phyloP scores from a whole-genome alignment of 1,140 invertebrate genomes.

The Kradibia gibbosae region DNA sequence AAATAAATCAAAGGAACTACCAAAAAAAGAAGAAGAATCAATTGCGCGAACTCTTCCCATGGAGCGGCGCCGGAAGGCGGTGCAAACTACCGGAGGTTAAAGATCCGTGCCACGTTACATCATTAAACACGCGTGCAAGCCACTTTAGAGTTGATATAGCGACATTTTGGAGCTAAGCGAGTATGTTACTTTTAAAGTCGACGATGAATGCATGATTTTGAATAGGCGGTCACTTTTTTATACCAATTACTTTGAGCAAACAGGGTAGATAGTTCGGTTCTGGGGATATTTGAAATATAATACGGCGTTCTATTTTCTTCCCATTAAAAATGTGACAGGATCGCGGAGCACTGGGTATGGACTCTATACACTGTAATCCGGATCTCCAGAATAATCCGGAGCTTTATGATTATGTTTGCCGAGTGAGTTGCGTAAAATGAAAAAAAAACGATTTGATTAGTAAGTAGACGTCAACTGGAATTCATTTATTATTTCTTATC shows the following conservation, averaged over 20 bases:
- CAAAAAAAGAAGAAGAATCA: slow-evolving; percentile 6
- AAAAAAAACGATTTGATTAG: background rate
- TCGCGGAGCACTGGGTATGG: too few species aligned
- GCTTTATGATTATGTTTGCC: background rate
- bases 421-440: background rate
- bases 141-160: slow-evolving; percentile 46
- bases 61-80: background rate
- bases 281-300: too few species aligned
- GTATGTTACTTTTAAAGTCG: slow-evolving; percentile 32
- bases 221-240: slow-evolving; percentile 34
- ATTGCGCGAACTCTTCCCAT: background rate
- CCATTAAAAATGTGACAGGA: too few species aligned
- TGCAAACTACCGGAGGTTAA: slow-evolving; percentile 22
- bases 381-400: too few species aligned
- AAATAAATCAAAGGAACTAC: background rate
- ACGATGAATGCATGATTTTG: slow-evolving; percentile 1
- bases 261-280: too few species aligned
- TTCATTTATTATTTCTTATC: background rate
- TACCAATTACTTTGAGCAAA: too few species aligned
- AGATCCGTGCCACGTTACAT: slow-evolving; percentile 30
- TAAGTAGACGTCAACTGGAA: background rate
- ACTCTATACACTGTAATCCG: too few species aligned
- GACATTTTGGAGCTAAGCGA: slow-evolving; percentile 31
- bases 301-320: too few species aligned
- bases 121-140: background rate